These are phyloP conservation scores for Caenorhabditis uteleia DNA, from an alignment of 2,888 invertebrate genomes.

Conservation along the genomic window DNA sequence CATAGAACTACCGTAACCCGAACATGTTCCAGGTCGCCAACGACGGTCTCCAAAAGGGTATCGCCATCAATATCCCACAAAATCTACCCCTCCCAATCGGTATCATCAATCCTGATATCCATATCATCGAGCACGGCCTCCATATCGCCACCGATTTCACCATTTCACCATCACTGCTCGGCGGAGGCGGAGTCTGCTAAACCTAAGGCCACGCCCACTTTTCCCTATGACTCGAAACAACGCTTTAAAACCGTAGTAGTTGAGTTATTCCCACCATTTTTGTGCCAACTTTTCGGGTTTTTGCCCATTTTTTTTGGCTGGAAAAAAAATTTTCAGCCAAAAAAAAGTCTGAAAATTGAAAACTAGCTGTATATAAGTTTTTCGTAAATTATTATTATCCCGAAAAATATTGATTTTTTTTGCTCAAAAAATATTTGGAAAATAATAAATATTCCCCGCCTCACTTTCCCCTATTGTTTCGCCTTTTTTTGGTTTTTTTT, in stretches of 20 bases:
- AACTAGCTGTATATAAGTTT: conserved; percentile 2
- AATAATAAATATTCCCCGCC: background rate
- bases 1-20: no score
- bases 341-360: no score
- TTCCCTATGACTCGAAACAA: no score
- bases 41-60: conserved; percentile 63
- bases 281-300: no score
- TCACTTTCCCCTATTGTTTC: background rate
- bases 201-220: background rate
- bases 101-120: conserved; percentile 60
- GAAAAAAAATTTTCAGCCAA: no score
- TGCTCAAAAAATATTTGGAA: background rate
- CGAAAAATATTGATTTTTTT: background rate
- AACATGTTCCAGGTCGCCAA: conserved; percentile 57
- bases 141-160: conserved; percentile 65
- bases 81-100: conserved; percentile 58
- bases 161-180: conserved; percentile 55
- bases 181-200: conserved; percentile 20
- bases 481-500: no score
- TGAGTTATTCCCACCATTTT: no score
- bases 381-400: background rate
- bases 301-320: no score
- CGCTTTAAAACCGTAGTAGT: no score
- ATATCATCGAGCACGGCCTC: conserved; percentile 64
- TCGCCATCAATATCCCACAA: conserved; percentile 56